phyloP scores from a whole-genome alignment of 2,797 vertebrate species.

The Poecile montanus region DNA sequence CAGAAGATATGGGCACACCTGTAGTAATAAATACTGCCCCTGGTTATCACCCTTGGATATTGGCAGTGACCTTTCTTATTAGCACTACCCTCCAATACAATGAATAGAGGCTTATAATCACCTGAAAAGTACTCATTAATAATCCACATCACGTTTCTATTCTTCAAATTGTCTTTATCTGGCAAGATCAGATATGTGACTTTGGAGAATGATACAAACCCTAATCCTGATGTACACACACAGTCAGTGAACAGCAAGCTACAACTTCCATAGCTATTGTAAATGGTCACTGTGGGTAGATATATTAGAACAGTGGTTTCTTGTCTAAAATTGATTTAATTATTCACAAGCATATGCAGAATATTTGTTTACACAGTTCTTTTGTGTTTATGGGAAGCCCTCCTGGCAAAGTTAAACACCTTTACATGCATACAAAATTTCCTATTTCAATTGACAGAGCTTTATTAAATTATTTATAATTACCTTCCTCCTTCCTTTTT shows the following conservation, averaged over 20 bases:
- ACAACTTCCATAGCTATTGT: background rate
- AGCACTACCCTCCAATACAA: background rate
- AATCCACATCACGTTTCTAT: background rate
- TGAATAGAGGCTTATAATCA: background rate
- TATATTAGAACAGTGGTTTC: background rate
- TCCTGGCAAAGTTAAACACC: slow-evolving; percentile 59
- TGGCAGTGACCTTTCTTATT: background rate
- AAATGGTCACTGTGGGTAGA: background rate
- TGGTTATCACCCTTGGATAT: background rate
- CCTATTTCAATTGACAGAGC: slow-evolving; percentile 37
- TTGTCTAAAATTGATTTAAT: slow-evolving; percentile 58
- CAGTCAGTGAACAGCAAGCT: background rate
- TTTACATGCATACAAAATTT: slow-evolving; percentile 41
- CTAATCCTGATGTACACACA: background rate
- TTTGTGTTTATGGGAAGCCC: slow-evolving; percentile 38
- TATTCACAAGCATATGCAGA: slow-evolving; percentile 60
- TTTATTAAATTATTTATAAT: slow-evolving; percentile 72
- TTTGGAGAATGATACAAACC: background rate
- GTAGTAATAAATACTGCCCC: background rate
- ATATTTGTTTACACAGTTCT: slow-evolving; percentile 65
- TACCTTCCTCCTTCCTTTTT: slow-evolving; percentile 48
- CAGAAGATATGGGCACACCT: background rate
- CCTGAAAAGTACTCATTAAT: background rate
- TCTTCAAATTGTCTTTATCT: background rate
- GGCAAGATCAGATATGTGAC: background rate